Evolutionary conservation across 2,113 vertebrate genomes (phyloP), one percentile per base, ranked within the genome.

Genomic region (Sapayoa aenigma): DNA sequence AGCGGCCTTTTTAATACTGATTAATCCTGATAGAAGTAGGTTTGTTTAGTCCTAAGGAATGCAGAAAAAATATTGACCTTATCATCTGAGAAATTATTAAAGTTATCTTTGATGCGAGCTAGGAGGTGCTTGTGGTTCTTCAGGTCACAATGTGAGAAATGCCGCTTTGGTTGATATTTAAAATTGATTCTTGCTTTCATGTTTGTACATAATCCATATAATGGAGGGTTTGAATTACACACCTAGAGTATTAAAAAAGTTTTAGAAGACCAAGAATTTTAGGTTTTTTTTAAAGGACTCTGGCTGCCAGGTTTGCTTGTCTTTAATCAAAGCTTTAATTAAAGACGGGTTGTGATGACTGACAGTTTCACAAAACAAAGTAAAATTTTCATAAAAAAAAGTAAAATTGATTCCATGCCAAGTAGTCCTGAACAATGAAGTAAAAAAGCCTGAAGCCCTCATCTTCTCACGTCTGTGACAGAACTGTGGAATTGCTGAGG

Each of bases 21-120:
- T 96, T 94, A 95, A 81, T 87, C 74, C 58, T 94, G 90, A 96
- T 95, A 56, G 88, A 90, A 95, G 41, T 94, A 84, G 72, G 76
- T 87, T 93, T 93, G 47, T 90, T 88, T 90, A 87, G 77, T 94
- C 83, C 74, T 91, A 85, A 58, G 86, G 94, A 91, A 92, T 58
- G 56, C 27, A 55, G 53, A 8, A 93, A 84, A 77, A 89, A 94
- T 84, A 60, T 30, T 79, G 17, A 39, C 24, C 31, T 89, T 94
- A 90, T 94, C 81, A 87, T 93, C 41, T 76, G n/a, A 71, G 25
- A 18, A 80, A 89, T 90, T 92, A 94, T 84, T 87, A 82, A 78
- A 74, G 30, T 81, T 77, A 33, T 74, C 41, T 95, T 86, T 92
- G 74, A 92, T 85, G 27, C 44, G 25, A 90, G 46, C 33, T 91